phyloP scores from a whole-genome alignment of 2,888 invertebrate genomes.

The Amphimallon solstitiale region DNA sequence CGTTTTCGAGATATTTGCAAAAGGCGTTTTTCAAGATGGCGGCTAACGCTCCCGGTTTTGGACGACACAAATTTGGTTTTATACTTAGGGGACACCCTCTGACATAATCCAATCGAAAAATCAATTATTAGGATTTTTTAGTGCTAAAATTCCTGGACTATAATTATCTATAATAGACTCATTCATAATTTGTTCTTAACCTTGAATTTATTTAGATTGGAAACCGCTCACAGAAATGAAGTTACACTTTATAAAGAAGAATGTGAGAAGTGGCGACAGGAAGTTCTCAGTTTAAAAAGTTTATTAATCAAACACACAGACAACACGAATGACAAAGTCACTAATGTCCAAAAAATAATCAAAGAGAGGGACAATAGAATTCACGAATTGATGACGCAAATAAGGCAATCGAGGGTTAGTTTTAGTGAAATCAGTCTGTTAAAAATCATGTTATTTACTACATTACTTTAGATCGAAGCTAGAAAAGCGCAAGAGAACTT shows the following conservation, averaged over 20 bases:
- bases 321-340: constrained; percentile 57
- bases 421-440: neutral
- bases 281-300: constrained; percentile 63
- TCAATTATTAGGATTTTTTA: too few relatives aligned
- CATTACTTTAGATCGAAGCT: constrained; percentile 39
- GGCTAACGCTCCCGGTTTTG: too few relatives aligned
- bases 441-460: neutral
- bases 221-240: constrained; percentile 72
- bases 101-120: too few relatives aligned
- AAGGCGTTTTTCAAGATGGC: too few relatives aligned
- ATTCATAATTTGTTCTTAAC: neutral
- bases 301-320: constrained; percentile 61
- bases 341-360: constrained; percentile 56
- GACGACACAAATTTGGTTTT: too few relatives aligned
- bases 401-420: constrained; percentile 60
- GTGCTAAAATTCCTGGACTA: too few relatives aligned
- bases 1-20: too few relatives aligned
- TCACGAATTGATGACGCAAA: constrained; percentile 61
- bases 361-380: constrained; percentile 64
- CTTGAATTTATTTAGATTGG: constrained; percentile 61
- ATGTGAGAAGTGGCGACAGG: constrained; percentile 71
- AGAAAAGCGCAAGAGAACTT: constrained; percentile 44
- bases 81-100: too few relatives aligned
- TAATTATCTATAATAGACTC: too few relatives aligned
- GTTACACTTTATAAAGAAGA: constrained; percentile 73